phyloP scores from a whole-genome alignment of 2,888 invertebrate genomes.

The Drosophila nigritarsus region DNA sequence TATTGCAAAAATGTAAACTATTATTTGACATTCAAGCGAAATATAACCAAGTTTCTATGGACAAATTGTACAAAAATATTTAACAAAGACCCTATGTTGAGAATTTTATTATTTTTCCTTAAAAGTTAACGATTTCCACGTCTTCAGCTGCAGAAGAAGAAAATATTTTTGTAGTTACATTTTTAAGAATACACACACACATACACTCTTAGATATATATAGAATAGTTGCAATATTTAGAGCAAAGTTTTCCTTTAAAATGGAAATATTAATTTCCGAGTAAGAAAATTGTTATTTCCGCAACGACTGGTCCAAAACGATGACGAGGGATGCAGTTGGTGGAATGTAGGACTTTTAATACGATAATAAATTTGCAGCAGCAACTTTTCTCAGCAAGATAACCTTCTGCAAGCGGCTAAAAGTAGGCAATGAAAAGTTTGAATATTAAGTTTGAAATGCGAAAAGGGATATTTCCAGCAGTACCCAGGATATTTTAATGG shows the following conservation, averaged over 20 bases:
- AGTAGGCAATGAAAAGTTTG: constrained; percentile 51
- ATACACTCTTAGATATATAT: too few relatives aligned
- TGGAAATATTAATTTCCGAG: constrained; percentile 82
- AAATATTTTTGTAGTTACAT: background rate
- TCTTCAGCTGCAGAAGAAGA: background rate
- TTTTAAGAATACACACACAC: background rate
- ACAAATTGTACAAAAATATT: background rate
- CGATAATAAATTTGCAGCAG: constrained; percentile 62
- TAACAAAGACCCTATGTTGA: background rate
- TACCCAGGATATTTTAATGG: background rate
- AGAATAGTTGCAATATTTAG: constrained; percentile 20
- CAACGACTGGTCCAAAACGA: constrained; percentile 54
- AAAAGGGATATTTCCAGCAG: constrained; percentile 1
- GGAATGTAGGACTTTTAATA: constrained; percentile 64
- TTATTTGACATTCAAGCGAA: background rate
- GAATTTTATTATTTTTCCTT: background rate
- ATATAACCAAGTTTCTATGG: background rate
- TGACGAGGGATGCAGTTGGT: constrained; percentile 1
- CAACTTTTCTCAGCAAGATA: constrained; percentile 41
- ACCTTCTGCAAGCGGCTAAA: constrained; percentile 49
- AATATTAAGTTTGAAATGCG: constrained; percentile 41
- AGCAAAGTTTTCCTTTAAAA: constrained; percentile 76
- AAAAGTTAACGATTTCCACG: background rate
- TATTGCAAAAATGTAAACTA: background rate
- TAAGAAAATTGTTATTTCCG: constrained; percentile 82